Conservation (phyloP, 2,113 vertebrate genomes). For the Pygoscelis antarcticus region DNA sequence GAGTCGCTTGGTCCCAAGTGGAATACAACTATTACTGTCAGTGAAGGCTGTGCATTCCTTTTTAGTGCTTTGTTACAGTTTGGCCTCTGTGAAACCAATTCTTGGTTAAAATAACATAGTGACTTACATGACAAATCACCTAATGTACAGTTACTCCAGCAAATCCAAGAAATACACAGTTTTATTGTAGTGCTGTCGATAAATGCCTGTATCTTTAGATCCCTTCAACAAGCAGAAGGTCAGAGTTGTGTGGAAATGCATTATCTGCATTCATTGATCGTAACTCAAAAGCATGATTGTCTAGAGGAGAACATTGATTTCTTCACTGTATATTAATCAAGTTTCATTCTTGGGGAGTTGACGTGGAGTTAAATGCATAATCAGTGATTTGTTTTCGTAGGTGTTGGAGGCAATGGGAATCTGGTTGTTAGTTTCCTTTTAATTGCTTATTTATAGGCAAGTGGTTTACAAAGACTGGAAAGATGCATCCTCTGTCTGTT, state of each 20-base stretch:
- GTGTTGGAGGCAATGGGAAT: neutral
- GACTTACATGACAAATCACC: neutral
- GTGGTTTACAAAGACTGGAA: neutral
- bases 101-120: neutral
- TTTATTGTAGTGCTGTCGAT: neutral
- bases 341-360: neutral
- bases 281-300: constrained; percentile 35
- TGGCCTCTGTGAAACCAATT: neutral
- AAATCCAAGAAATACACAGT: neutral
- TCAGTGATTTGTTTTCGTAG: neutral
- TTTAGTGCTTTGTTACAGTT: neutral
- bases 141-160: neutral
- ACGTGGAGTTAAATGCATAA: neutral
- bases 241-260: constrained; percentile 18
- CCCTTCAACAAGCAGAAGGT: neutral
- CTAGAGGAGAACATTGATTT: constrained; percentile 46
- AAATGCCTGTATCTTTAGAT: neutral
- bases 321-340: constrained; percentile 32
- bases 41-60: neutral
- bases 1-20: neutral
- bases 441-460: neutral
- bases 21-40: neutral
- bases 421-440: neutral
- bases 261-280: constrained; percentile 40
- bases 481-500: neutral